Conservation (phyloP, 2,113 vertebrate genomes). For the Seriola dumerili region DNA sequence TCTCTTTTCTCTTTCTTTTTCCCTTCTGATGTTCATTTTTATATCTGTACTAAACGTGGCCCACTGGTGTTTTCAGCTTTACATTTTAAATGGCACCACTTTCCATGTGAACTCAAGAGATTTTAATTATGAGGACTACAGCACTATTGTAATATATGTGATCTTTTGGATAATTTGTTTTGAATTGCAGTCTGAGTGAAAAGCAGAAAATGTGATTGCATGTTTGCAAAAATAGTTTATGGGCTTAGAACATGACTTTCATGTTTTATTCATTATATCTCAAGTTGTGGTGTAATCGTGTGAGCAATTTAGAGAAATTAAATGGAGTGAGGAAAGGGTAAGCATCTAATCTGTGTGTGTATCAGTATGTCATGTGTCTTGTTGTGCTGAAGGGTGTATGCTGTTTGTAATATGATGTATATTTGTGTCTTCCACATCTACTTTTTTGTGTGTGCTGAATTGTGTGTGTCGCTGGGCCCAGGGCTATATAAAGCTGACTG, state of each 20-base stretch:
- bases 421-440: neutral
- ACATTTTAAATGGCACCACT: neutral
- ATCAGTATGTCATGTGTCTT: neutral
- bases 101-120: neutral
- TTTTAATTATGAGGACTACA: neutral
- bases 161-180: slow-evolving; percentile 7
- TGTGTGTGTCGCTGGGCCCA: neutral
- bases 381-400: neutral
- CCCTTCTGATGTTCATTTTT: neutral
- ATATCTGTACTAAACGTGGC: neutral
- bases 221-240: neutral
- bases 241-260: neutral
- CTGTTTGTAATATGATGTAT: neutral
- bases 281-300: neutral
- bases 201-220: slow-evolving; percentile 7
- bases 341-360: neutral
- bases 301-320: slow-evolving; percentile 7
- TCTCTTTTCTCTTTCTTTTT: neutral
- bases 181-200: neutral
- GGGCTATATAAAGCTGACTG: slow-evolving; percentile 44
- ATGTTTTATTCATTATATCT: neutral
- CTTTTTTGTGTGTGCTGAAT: slow-evolving; percentile 1
- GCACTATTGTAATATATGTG: neutral
- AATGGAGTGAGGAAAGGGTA: neutral
- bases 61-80: neutral